These are phyloP conservation scores for Ondatra zibethicus DNA, from an alignment of 2,113 vertebrate species.

Conservation along the genomic window DNA sequence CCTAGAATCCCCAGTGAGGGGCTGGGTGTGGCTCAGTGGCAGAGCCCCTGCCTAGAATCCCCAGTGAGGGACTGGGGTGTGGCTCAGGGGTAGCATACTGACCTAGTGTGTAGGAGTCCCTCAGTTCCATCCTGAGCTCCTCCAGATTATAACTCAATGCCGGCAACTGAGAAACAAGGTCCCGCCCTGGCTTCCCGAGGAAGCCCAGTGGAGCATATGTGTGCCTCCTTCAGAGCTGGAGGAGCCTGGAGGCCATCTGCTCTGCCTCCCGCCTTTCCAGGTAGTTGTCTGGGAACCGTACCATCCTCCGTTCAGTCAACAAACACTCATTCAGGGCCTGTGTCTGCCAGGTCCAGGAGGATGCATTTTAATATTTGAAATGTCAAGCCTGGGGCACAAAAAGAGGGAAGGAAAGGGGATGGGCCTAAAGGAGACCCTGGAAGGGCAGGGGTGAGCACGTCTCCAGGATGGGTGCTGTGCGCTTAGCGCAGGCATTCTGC, in stretches of 20 bases:
- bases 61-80: not conserved
- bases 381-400: too few relatives aligned
- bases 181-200: not conserved
- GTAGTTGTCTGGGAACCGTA: not conserved
- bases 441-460: not conserved
- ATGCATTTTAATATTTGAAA: not conserved
- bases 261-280: constrained; percentile 57
- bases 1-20: not conserved
- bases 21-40: not conserved
- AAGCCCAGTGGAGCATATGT: fast-evolving
- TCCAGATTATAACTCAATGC: not conserved
- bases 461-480: too few relatives aligned
- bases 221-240: not conserved
- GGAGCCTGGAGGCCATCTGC: constrained; percentile 49
- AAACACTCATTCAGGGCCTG: not conserved
- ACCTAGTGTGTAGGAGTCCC: not conserved
- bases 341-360: not conserved
- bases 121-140: not conserved
- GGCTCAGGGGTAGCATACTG: not conserved
- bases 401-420: not conserved
- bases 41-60: not conserved
- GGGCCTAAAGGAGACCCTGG: not conserved
- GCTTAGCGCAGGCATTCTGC: not conserved
- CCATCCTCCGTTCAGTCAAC: not conserved
- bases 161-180: not conserved